These are phyloP conservation scores for Diceros bicornis DNA, from an alignment of 2,797 vertebrate species.

Conservation along the genomic window DNA sequence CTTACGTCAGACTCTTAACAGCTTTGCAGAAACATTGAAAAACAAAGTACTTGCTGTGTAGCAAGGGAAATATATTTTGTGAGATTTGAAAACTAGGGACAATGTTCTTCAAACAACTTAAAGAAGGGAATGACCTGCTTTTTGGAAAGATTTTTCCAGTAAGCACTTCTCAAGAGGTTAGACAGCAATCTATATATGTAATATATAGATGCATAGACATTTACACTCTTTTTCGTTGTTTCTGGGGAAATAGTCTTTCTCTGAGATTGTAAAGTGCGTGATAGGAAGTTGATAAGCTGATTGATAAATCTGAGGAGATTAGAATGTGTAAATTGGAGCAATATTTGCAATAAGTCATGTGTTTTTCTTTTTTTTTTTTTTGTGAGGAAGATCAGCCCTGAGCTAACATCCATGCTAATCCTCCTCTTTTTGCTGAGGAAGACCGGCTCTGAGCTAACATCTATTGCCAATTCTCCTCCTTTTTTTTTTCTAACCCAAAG, in stretches of 20 bases:
- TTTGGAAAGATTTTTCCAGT: slow-evolving; percentile 80
- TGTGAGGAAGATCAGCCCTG: too few species aligned
- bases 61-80: slow-evolving; percentile 84
- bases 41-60: slow-evolving; percentile 82
- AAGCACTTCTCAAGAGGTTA: slow-evolving; percentile 79
- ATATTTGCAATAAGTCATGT: slow-evolving; percentile 24
- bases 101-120: slow-evolving; percentile 80
- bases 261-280: slow-evolving; percentile 1
- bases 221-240: slow-evolving; percentile 48
- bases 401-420: too few species aligned
- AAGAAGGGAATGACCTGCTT: slow-evolving; percentile 81
- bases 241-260: slow-evolving; percentile 60
- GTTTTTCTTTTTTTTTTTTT: neutral
- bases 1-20: slow-evolving; percentile 84
- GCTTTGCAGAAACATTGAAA: slow-evolving; percentile 76
- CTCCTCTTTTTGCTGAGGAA: too few species aligned
- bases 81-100: slow-evolving; percentile 78
- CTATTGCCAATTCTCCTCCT: too few species aligned
- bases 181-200: slow-evolving; percentile 77
- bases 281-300: slow-evolving; percentile 55
- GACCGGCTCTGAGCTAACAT: too few species aligned
- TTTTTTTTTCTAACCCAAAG: too few species aligned
- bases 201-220: neutral
- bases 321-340: slow-evolving; percentile 27
- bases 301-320: slow-evolving; percentile 14